Percentiles rank a stretch among this genome's conserved stretches.
Conservation (phyloP, 53 echinoderm and acorn worm genomes). For the Zoroaster sp. region DNA sequence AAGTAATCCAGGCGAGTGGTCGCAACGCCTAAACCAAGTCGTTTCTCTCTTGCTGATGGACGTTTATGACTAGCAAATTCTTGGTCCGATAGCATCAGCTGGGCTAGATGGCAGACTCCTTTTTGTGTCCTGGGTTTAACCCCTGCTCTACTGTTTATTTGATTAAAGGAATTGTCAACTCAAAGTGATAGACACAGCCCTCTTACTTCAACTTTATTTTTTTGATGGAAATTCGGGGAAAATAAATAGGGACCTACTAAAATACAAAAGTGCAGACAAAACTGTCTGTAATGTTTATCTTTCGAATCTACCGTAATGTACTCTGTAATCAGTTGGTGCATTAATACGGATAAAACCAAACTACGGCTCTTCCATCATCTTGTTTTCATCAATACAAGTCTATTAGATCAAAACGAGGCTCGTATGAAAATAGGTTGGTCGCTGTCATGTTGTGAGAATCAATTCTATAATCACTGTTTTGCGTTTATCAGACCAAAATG, state of each 20-base stretch:
- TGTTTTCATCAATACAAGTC: background rate
- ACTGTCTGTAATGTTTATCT: background rate
- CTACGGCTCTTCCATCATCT: background rate
- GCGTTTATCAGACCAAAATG: background rate
- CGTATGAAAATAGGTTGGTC: background rate
- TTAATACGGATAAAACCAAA: too few relatives aligned
- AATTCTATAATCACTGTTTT: background rate
- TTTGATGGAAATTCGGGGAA: background rate
- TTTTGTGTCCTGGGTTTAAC: constrained; percentile 7
- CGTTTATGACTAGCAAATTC: constrained; percentile 14
- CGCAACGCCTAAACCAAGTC: too few relatives aligned
- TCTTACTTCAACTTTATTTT: background rate
- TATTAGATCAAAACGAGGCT: background rate
- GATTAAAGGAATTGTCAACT: constrained; percentile 42
- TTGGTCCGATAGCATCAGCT: background rate
- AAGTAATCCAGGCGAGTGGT: too few relatives aligned
- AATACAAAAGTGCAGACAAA: background rate
- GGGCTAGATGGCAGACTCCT: background rate
- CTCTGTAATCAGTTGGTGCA: background rate
- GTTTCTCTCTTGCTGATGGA: constrained; percentile 35
- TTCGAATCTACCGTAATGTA: background rate
- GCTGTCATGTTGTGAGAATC: background rate
- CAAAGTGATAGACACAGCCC: background rate
- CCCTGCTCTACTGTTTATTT: constrained; percentile 29
- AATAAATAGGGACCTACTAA: background rate